These are phyloP conservation scores for Drosophila anomelani DNA, from an alignment of 2,888 invertebrate species.

Conservation along the genomic window DNA sequence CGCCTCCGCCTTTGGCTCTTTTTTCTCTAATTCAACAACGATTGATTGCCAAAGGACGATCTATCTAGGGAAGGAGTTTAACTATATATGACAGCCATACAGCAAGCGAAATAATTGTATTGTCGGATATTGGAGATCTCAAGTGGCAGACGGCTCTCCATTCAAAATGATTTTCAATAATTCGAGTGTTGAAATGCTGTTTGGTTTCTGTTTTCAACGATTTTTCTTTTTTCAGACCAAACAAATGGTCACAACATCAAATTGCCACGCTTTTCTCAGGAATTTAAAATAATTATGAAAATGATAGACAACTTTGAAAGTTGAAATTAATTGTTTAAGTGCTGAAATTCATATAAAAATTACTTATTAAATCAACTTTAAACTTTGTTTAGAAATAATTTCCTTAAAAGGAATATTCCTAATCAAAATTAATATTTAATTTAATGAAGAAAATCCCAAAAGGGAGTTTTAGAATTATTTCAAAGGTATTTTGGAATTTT, in stretches of 20 bases:
- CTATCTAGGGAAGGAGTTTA: constrained; percentile 21
- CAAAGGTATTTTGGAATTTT: too few species aligned
- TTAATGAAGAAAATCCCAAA: background rate
- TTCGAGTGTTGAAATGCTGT: constrained; percentile 12
- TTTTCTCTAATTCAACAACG: constrained; percentile 33
- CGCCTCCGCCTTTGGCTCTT: too few species aligned
- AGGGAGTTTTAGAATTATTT: too few species aligned
- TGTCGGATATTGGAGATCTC: constrained; percentile 14
- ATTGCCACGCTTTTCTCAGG: background rate
- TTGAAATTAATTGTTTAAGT: background rate
- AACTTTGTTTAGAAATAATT: too few species aligned
- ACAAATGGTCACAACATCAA: background rate
- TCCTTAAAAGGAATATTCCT: too few species aligned
- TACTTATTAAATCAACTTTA: too few species aligned
- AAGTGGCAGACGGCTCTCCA: constrained; percentile 20
- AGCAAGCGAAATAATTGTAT: constrained; percentile 32
- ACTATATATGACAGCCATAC: constrained; percentile 10
- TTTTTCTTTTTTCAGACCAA: background rate
- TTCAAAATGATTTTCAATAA: too few species aligned
- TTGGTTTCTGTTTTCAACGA: constrained; percentile 3
- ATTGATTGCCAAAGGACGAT: constrained; percentile 37
- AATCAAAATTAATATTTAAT: too few species aligned
- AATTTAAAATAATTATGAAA: background rate
- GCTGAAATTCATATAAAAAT: background rate
- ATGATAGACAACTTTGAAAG: too few species aligned